A percentile compares a stretch with the other conserved stretches of the same genome.
Conservation (phyloP, 2,797 vertebrate genomes). For the Platalea minor region DNA sequence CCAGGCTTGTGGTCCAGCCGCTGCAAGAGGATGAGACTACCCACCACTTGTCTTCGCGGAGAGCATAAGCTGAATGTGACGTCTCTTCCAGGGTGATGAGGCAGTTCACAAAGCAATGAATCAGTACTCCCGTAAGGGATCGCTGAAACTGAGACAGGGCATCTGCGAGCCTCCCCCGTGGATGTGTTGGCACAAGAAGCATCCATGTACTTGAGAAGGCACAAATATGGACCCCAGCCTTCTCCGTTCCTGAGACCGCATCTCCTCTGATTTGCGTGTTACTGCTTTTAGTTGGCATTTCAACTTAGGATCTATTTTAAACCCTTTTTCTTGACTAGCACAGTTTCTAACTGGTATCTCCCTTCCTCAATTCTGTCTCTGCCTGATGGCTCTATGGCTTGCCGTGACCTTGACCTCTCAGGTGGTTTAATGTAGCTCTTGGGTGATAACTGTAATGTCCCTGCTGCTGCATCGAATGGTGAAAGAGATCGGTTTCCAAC, state of each 20-base stretch:
- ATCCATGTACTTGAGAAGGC: rapidly evolving
- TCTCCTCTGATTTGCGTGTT: background rate
- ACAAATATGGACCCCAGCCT: background rate
- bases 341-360: too few species aligned
- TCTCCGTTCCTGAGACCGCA: background rate
- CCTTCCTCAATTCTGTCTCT: background rate
- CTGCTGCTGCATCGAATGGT: background rate
- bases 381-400: background rate
- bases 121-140: background rate
- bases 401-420: background rate
- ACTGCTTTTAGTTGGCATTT: background rate
- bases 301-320: background rate
- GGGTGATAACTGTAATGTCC: rapidly evolving
- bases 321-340: background rate
- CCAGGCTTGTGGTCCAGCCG: background rate
- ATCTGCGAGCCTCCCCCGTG: background rate
- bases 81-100: background rate
- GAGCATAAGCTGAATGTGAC: background rate
- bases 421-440: background rate
- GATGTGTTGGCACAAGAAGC: background rate
- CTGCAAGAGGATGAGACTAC: background rate
- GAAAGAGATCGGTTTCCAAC: background rate
- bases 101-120: background rate
- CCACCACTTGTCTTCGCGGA: background rate
- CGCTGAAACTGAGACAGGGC: background rate